Conservation (phyloP, 2,888 invertebrate species). For the Xanthostigma xanthostigma region DNA sequence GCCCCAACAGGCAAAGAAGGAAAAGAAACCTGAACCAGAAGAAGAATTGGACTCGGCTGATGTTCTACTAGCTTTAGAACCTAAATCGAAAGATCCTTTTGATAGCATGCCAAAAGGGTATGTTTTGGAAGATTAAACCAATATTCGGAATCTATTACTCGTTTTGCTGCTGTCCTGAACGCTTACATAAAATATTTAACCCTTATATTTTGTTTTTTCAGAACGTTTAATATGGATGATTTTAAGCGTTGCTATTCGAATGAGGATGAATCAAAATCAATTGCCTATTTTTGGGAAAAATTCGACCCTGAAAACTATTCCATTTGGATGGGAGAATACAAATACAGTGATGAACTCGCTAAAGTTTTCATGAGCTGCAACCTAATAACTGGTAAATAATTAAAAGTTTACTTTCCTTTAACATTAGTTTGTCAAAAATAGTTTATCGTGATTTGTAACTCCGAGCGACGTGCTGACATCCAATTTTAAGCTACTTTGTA, state of each 20-base stretch:
- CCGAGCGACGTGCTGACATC: not conserved
- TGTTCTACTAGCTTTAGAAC: constrained; percentile 53
- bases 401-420: not conserved
- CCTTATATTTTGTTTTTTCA: constrained; percentile 24
- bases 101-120: constrained; percentile 77
- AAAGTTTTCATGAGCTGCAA: constrained; percentile 98
- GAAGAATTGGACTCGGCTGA: constrained; percentile 56
- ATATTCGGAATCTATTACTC: not conserved
- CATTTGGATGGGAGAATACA: constrained; percentile 96
- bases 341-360: constrained; percentile 81
- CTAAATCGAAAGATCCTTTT: constrained; percentile 84
- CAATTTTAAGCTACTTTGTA: too few relatives aligned
- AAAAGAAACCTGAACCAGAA: constrained; percentile 33
- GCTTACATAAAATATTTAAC: constrained; percentile 3
- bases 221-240: constrained; percentile 87
- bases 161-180: not conserved
- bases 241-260: constrained; percentile 97
- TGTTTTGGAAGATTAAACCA: constrained; percentile 9
- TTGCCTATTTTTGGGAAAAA: constrained; percentile 97
- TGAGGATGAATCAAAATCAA: constrained; percentile 80
- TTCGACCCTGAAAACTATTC: constrained; percentile 93
- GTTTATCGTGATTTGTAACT: not conserved
- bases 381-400: constrained; percentile 66
- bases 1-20: constrained; percentile 26
- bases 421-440: not conserved